A percentile compares a stretch with the other conserved stretches of the same genome.
Conservation (phyloP, 2,113 vertebrate species). For the Nothocercus nigrocapillus region DNA sequence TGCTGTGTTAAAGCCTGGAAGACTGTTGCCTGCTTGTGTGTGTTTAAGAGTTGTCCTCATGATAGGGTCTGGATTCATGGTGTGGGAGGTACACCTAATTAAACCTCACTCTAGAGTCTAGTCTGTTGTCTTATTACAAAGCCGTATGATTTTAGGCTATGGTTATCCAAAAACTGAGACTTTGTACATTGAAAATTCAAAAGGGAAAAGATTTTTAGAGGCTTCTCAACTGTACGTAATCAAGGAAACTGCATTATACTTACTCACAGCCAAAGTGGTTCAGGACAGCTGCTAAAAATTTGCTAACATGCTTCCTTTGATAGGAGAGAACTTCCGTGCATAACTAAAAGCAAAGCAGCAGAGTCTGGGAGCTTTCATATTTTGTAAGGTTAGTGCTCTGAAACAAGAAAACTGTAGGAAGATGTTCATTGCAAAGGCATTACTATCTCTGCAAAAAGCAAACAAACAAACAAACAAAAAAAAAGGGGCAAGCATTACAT, state of each 20-base stretch:
- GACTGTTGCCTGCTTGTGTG: not conserved
- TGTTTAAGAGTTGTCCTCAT: not conserved
- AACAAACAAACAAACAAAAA: too few species aligned
- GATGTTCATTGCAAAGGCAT: not conserved
- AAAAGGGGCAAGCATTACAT: not conserved
- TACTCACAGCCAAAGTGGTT: not conserved
- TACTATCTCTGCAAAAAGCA: not conserved
- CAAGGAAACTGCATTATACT: not conserved
- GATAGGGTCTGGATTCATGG: fast-evolving
- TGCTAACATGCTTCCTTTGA: not conserved
- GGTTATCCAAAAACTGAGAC: not conserved
- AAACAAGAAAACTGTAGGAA: not conserved
- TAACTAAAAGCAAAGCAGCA: not conserved
- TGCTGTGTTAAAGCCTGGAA: not conserved
- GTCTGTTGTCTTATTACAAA: not conserved
- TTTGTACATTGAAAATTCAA: not conserved
- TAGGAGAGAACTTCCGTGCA: not conserved
- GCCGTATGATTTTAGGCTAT: not conserved
- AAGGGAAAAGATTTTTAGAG: not conserved
- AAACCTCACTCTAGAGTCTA: not conserved
- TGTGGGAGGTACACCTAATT: not conserved
- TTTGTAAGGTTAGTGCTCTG: not conserved
- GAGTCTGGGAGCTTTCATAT: not conserved
- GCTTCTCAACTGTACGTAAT: not conserved
- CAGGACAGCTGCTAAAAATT: not conserved